Evolutionary conservation across 2,113 vertebrate species (phyloP), one percentile per base, ranked within the genome.

Genomic region (Platanista minor): DNA sequence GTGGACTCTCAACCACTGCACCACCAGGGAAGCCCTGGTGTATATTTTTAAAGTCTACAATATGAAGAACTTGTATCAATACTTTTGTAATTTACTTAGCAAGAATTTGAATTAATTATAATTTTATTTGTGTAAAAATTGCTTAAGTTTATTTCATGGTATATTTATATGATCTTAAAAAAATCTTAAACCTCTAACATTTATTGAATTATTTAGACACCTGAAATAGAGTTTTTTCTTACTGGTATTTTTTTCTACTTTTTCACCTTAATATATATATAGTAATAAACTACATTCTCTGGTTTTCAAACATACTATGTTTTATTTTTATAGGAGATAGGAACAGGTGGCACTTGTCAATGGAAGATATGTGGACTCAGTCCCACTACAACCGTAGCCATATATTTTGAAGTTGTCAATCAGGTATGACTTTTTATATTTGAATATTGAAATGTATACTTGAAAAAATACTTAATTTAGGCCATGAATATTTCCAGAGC

Each of bases 321-420:
- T 94, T 97, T 97, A 15, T 98, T 94, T 96, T 96, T 96, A 52
- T 96, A 99, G 99, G 99, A 99, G 98, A 99, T 99, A 96, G 99
- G 99, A 95, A 99, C 99, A 11, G 99, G 99, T 69, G 99, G 99
- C 74, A 99, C 99, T 14, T 99, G 99, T 95, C 99, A 99, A 64
- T 99, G 99, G 99, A 99, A 99, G 98, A 99, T 99, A 97, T 99
- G 99, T 94, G 99, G 99, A 91, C 98, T 99, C 97, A 99, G 99
- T 97, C 99, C 99, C 29, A 99, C 98, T 97, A 99, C 99, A 97
- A 99, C 99, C 0, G 98, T 99, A 96, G 99, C 99, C 8, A 98
- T 99, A 43, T 99, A 99, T 98, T 99, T 99, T 90, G 99, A 99
- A 92, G 99, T 99, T 64, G 99, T 99, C 84, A 99, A 99, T 98